A percentile compares a stretch with the other conserved stretches of the same genome.
Conservation (phyloP, 2,797 vertebrate genomes). For the Danio choprae region DNA sequence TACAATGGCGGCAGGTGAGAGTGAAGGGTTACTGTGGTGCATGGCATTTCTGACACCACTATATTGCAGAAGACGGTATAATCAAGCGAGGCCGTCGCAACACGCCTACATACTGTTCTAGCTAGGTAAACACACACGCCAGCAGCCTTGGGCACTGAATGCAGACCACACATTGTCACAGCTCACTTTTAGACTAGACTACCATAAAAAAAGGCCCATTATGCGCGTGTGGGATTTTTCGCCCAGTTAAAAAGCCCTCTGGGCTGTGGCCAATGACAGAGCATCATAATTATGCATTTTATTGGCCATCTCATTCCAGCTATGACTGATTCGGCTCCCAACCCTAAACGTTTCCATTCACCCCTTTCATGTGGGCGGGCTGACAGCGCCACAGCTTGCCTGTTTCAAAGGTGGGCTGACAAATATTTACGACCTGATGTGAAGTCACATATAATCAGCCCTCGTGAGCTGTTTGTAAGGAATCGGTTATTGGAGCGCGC, state of each 20-base stretch:
- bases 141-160: conserved; percentile 59
- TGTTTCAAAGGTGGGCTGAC: conserved; percentile 82
- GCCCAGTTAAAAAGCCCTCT: conserved; percentile 67
- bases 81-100: conserved; percentile 56
- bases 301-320: conserved; percentile 83
- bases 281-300: conserved; percentile 83
- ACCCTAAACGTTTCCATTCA: conserved; percentile 82
- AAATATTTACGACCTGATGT: conserved; percentile 82
- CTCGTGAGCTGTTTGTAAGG: conserved; percentile 73
- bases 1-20: conserved; percentile 53
- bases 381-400: conserved; percentile 72
- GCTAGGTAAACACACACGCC: conserved; percentile 71
- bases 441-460: conserved; percentile 79
- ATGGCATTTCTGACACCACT: conserved; percentile 62
- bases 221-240: conserved; percentile 79
- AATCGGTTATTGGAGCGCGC: conserved; percentile 74
- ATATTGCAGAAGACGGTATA: conserved; percentile 54
- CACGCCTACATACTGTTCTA: conserved; percentile 59
- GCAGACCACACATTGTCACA: conserved; percentile 82
- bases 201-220: conserved; percentile 77
- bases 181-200: conserved; percentile 77
- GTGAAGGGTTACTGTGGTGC: conserved; percentile 61
- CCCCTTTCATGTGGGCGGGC: conserved; percentile 81
- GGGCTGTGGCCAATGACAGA: conserved; percentile 81
- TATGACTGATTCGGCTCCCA: conserved; percentile 81